Conservation (phyloP, 2,113 vertebrate genomes). For the Vulpes ferrilata region DNA sequence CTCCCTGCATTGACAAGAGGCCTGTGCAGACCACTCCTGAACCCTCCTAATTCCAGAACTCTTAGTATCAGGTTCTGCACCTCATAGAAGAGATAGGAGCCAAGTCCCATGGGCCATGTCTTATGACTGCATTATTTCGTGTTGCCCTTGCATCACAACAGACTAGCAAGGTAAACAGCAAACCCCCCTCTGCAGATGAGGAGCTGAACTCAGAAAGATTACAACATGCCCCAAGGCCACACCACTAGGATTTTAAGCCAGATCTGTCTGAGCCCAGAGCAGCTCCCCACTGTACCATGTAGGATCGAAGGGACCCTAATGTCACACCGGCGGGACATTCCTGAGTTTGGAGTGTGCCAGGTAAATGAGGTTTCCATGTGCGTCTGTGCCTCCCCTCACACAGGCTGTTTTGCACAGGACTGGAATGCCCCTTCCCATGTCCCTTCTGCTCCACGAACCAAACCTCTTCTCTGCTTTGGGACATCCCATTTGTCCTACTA, state of each 20-base stretch:
- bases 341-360: background rate
- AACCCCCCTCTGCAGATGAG: background rate
- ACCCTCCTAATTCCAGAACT: background rate
- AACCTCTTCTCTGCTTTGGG: background rate
- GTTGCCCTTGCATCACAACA: background rate
- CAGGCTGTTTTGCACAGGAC: accelerated
- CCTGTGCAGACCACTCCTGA: background rate
- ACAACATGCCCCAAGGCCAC: background rate
- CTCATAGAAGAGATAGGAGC: background rate
- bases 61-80: background rate
- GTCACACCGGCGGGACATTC: background rate
- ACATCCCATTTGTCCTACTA: background rate
- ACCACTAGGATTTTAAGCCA: background rate
- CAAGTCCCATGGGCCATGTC: background rate
- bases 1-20: background rate
- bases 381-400: background rate
- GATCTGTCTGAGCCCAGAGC: background rate
- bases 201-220: background rate
- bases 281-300: too few relatives aligned
- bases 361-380: accelerated
- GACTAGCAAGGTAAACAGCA: background rate
- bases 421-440: background rate
- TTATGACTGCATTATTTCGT: background rate
- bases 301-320: background rate
- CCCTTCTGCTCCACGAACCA: background rate